Conservation (phyloP, 2,888 invertebrate species). For the Leucophenga montana region DNA sequence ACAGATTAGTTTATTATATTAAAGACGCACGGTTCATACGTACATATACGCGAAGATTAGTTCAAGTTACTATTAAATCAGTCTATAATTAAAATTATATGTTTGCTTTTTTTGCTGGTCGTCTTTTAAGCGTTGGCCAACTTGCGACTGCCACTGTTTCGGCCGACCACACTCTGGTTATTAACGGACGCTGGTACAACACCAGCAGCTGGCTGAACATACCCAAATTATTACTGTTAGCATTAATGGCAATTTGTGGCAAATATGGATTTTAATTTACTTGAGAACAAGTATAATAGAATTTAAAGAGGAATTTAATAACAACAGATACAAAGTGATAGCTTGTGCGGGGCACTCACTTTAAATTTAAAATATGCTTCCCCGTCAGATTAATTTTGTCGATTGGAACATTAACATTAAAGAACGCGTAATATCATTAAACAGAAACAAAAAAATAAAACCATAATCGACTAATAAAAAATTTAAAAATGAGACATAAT, state of each 20-base stretch:
- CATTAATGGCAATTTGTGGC: constrained; percentile 21
- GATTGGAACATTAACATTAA: constrained; percentile 6
- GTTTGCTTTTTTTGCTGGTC: constrained; percentile 40
- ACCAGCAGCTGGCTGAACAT: neutral
- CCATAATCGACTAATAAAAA: neutral
- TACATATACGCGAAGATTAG: constrained; percentile 62
- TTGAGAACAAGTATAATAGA: neutral
- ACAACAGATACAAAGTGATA: neutral
- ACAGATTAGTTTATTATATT: neutral
- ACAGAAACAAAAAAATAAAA: neutral
- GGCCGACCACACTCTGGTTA: constrained; percentile 29
- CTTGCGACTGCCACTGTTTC: constrained; percentile 41
- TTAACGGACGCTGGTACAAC: neutral
- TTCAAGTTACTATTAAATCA: constrained; percentile 73
- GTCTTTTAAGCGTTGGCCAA: constrained; percentile 3
- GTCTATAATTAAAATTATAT: constrained; percentile 72
- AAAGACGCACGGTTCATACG: constrained; percentile 4
- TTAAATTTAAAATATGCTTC: neutral
- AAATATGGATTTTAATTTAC: neutral
- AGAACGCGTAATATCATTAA: constrained; percentile 16
- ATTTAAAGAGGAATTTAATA: neutral
- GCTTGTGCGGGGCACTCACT: neutral
- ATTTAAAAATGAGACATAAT: neutral
- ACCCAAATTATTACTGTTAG: neutral
- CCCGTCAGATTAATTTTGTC: neutral